Conservation (phyloP, 2,113 vertebrate genomes). For the Macrotus californicus region DNA sequence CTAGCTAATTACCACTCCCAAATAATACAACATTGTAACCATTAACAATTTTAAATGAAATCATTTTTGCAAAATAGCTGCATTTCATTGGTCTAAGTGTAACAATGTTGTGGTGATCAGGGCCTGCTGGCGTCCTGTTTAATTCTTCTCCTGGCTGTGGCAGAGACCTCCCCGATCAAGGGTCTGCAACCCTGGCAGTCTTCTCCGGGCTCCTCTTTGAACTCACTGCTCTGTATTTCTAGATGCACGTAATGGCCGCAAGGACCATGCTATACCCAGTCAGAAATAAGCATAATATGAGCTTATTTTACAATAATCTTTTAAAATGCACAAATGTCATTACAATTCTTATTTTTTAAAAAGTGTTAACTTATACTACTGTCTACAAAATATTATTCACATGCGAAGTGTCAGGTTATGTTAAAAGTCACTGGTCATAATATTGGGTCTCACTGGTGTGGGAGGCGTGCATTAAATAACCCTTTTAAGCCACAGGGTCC, state of each 20-base stretch:
- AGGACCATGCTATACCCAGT: conserved; percentile 30
- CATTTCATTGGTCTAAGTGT: background rate
- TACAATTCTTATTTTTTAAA: background rate
- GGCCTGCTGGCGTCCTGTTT: background rate
- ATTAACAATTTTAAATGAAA: background rate
- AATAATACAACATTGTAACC: background rate
- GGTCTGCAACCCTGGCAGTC: conserved; percentile 45
- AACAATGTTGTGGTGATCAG: background rate
- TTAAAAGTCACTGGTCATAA: background rate
- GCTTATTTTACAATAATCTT: background rate
- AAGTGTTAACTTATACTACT: background rate
- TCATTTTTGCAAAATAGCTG: background rate
- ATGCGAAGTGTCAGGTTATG: background rate
- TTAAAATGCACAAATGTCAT: background rate
- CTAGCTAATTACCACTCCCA: background rate
- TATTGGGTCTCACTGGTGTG: background rate
- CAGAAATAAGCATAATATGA: background rate
- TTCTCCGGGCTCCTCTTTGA: conserved; percentile 45
- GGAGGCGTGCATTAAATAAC: background rate
- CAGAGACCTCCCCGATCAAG: conserved; percentile 40
- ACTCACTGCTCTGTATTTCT: conserved; percentile 33
- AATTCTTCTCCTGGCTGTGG: conserved; percentile 29
- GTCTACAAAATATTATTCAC: background rate
- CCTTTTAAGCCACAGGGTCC: background rate
- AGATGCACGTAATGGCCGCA: conserved; percentile 32